Evolutionary conservation across 2,797 vertebrate genomes (phyloP).

Genomic region (Brachymystax lenok): DNA sequence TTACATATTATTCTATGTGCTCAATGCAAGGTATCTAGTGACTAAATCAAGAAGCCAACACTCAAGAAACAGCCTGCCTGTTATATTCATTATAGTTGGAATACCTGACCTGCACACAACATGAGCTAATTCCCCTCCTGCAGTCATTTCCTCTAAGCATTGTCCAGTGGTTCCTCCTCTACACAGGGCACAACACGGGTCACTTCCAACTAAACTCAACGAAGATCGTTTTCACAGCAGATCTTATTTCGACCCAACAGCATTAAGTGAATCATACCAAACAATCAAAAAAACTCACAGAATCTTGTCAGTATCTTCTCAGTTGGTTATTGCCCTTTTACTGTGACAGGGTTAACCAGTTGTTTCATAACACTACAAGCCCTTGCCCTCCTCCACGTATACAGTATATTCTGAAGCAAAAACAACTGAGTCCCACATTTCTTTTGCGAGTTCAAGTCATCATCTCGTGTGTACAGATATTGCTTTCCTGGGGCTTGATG

Average conservation of each 20-base stretch:
- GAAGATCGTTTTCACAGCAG: slow-evolving; percentile 11
- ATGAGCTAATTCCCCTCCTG: slow-evolving; percentile 9
- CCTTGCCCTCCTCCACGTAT: neutral
- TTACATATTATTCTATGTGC: neutral
- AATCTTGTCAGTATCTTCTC: neutral
- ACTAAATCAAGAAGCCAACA: neutral
- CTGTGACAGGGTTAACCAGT: no score
- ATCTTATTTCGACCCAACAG: neutral
- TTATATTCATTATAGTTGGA: slow-evolving; percentile 1
- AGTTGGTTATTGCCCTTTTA: neutral
- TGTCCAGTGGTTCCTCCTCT: slow-evolving; percentile 9
- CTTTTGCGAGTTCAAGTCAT: neutral
- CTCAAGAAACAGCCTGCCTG: neutral
- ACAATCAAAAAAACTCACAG: neutral
- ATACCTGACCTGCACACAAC: slow-evolving; percentile 5
- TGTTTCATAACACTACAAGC: neutral
- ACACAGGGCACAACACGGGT: slow-evolving; percentile 21
- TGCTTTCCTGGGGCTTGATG: neutral
- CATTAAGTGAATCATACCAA: neutral
- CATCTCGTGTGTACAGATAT: neutral
- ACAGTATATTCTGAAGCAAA: neutral
- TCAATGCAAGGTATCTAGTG: neutral
- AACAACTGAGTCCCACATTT: neutral
- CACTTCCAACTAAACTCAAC: slow-evolving; percentile 5
- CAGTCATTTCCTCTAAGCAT: slow-evolving; percentile 1